Conservation (phyloP, 2,113 vertebrate genomes). For the Speoplatyrhinus poulsoni region DNA sequence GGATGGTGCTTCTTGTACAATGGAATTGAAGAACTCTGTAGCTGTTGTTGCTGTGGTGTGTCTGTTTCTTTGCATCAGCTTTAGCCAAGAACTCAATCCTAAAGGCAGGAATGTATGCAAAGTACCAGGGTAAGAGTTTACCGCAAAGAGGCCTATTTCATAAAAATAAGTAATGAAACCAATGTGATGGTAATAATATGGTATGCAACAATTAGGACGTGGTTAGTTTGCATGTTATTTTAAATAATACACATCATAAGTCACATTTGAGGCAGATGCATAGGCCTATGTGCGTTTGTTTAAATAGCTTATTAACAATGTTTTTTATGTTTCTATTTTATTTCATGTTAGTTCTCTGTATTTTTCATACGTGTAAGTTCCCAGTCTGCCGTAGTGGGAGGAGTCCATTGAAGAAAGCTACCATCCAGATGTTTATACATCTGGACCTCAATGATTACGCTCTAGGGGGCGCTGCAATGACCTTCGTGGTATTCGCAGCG, state of each 20-base stretch:
- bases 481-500: constrained; percentile 47
- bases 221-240: no score
- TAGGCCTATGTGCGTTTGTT: background rate
- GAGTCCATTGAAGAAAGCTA: constrained; percentile 39
- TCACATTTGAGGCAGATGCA: background rate
- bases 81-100: constrained; percentile 74
- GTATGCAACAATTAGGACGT: no score
- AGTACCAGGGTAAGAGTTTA: constrained; percentile 70
- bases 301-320: background rate
- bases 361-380: constrained; percentile 17
- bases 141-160: background rate
- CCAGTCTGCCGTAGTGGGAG: constrained; percentile 36
- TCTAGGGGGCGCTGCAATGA: constrained; percentile 57
- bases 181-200: background rate
- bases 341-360: background rate
- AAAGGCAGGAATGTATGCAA: constrained; percentile 82
- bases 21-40: constrained; percentile 76
- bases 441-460: constrained; percentile 50
- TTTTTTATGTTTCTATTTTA: background rate
- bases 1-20: constrained; percentile 77
- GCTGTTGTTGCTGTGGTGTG: constrained; percentile 63
- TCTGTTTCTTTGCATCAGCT: constrained; percentile 65
- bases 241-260: no score
- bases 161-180: background rate
- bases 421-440: constrained; percentile 75